These are phyloP conservation scores for Atopsyche davidsoni DNA, from an alignment of 1,140 invertebrate species.

Conservation along the genomic window DNA sequence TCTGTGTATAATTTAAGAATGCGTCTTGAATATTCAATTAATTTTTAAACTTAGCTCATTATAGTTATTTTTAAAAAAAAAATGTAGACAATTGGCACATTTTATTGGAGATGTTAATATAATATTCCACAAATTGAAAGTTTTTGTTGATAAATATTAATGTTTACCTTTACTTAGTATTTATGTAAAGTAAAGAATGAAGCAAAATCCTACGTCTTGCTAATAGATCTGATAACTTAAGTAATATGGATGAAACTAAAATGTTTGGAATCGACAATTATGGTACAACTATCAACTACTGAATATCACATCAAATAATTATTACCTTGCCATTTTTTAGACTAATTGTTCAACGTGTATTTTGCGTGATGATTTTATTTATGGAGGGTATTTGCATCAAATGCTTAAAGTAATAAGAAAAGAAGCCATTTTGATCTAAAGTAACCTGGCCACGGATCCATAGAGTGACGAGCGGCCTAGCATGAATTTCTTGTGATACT, in stretches of 20 bases:
- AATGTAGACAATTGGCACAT: too few species aligned
- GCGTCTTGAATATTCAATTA: too few species aligned
- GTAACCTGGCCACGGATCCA: constrained; percentile 15
- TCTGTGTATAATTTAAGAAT: too few species aligned
- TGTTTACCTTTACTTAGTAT: too few species aligned
- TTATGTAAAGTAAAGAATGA: too few species aligned
- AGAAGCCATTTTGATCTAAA: constrained; percentile 13
- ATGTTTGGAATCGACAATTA: constrained; percentile 13
- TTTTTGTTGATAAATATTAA: too few species aligned
- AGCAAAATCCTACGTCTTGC: too few species aligned
- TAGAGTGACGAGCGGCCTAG: constrained; percentile 23
- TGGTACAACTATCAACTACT: constrained; percentile 10
- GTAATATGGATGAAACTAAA: constrained; percentile 1
- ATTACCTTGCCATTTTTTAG: constrained; percentile 25
- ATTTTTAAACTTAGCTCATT: too few species aligned
- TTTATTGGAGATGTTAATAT: too few species aligned
- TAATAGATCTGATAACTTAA: constrained; percentile 7
- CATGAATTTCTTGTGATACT: constrained; percentile 31
- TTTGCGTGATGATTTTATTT: constrained; percentile 10
- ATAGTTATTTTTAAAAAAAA: too few species aligned
- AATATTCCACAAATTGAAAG: too few species aligned
- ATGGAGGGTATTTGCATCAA: constrained; percentile 25
- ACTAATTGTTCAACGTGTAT: background rate
- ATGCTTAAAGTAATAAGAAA: constrained; percentile 23
- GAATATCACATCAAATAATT: background rate